Conservation (phyloP, 2,113 vertebrate genomes). For the Ameiurus melas region DNA sequence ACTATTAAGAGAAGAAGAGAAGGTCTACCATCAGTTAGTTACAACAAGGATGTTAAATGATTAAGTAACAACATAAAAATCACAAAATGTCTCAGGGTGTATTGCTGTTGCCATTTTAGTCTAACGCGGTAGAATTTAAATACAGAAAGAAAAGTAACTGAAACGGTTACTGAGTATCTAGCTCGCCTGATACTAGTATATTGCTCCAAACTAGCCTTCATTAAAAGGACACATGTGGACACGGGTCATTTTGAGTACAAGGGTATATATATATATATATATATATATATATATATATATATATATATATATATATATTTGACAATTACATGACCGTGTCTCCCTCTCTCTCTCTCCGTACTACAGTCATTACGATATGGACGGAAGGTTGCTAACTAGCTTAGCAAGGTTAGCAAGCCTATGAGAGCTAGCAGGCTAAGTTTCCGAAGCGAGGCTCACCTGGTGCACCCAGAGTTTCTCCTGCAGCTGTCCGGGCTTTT, state of each 20-base stretch:
- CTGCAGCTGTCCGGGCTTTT: conserved; percentile 77
- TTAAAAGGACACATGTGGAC: neutral
- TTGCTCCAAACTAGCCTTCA: neutral
- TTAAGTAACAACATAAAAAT: neutral
- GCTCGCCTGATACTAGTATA: neutral
- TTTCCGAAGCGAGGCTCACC: conserved; percentile 56
- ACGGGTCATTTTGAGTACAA: neutral
- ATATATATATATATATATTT: no score
- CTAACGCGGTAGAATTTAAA: neutral
- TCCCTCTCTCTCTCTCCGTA: neutral
- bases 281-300: no score
- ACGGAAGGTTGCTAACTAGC: neutral
- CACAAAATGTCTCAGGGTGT: neutral
- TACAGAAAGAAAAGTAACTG: neutral
- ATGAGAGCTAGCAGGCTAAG: neutral
- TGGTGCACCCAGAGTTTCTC: conserved; percentile 80
- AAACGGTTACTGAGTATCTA: neutral
- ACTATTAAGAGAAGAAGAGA: no score
- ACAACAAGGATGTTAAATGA: neutral
- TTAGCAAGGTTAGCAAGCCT: conserved; percentile 28
- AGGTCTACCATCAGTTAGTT: neutral
- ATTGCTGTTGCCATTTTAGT: neutral
- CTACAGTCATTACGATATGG: neutral
- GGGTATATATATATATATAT: no score
- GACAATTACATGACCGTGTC: neutral